Conservation (phyloP, 2,797 vertebrate species). For the Molossus alvarezi region DNA sequence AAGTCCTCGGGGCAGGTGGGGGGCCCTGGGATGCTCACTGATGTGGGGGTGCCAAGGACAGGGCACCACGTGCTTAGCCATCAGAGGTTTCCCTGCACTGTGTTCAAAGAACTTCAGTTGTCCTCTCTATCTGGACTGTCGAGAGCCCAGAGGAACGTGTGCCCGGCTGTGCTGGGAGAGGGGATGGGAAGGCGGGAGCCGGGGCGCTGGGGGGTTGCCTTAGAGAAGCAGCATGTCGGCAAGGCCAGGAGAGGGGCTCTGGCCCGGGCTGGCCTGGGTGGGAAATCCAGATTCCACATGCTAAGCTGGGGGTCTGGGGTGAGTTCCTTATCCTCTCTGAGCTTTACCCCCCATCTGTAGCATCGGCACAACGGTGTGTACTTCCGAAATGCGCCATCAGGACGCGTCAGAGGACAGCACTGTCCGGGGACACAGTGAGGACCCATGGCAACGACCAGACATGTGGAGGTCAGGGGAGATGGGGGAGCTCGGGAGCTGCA, state of each 20-base stretch:
- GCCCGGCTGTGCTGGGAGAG: background rate
- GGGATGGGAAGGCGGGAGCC: background rate
- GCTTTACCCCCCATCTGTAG: background rate
- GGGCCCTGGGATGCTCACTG: background rate
- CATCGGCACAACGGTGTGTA: background rate
- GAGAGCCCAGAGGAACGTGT: too few relatives aligned
- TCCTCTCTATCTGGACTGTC: background rate
- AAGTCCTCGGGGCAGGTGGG: background rate
- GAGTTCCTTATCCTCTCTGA: background rate
- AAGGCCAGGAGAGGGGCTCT: background rate
- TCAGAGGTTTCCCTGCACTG: constrained; percentile 70
- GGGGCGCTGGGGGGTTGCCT: background rate
- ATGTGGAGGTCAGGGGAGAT: fast-evolving
- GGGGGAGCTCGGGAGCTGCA: background rate
- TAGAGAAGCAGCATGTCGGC: background rate
- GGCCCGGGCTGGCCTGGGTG: background rate
- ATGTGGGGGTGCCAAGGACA: too few relatives aligned
- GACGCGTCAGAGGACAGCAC: fast-evolving
- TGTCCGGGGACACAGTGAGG: background rate
- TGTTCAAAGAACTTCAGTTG: constrained; percentile 69
- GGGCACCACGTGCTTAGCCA: constrained; percentile 59
- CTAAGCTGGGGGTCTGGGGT: fast-evolving
- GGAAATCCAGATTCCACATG: background rate
- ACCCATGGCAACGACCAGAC: too few relatives aligned
- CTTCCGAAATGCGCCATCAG: fast-evolving